These are phyloP conservation scores for Malurus elegans DNA, from an alignment of 2,113 vertebrate genomes.

Conservation along the genomic window DNA sequence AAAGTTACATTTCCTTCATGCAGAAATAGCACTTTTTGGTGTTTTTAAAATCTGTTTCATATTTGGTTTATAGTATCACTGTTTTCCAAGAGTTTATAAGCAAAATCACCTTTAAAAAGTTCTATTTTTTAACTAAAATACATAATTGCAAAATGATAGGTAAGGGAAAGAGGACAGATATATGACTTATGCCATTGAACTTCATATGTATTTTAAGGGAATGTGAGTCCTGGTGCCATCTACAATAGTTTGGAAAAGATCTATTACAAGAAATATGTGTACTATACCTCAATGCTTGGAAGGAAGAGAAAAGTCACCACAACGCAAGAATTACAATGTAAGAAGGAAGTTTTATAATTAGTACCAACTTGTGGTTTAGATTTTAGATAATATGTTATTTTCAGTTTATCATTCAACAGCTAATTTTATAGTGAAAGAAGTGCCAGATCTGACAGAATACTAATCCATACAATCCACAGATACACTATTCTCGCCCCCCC, in stretches of 20 bases:
- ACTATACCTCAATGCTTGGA: background rate
- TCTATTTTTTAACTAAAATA: background rate
- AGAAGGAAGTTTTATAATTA: background rate
- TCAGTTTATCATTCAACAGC: background rate
- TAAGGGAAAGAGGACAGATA: background rate
- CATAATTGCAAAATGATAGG: background rate
- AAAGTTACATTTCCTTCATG: background rate
- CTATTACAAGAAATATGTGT: background rate
- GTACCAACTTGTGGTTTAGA: background rate
- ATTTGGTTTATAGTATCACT: background rate
- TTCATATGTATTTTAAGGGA: background rate
- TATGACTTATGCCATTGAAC: background rate
- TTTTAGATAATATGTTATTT: background rate
- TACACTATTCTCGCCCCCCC: accelerated
- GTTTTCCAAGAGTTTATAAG: background rate
- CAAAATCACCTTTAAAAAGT: background rate
- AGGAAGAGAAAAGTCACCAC: background rate
- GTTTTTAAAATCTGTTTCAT: background rate
- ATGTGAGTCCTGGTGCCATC: background rate
- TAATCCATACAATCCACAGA: background rate
- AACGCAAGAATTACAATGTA: background rate
- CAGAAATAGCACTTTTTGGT: background rate
- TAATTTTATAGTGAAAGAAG: background rate
- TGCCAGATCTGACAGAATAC: background rate
- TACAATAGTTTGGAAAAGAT: background rate